phyloP scores from a whole-genome alignment of 2,888 invertebrate genomes.

The Caenorhabditis doughertyi region DNA sequence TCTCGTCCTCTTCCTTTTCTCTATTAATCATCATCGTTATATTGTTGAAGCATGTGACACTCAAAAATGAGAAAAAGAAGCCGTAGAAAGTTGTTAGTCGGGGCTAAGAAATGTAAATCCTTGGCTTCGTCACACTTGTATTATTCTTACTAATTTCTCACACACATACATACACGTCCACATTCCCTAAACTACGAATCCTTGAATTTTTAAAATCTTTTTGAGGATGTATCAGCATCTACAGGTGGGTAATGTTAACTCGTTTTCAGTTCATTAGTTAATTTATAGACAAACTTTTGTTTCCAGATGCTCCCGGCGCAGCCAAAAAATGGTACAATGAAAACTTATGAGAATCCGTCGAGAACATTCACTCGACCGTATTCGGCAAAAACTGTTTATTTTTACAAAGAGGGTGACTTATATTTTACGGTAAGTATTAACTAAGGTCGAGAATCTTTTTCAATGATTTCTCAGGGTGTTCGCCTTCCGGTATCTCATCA shows the following conservation, averaged over 20 bases:
- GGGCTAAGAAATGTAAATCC: constrained; percentile 9
- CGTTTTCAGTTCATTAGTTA: background rate
- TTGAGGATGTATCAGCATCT: constrained; percentile 18
- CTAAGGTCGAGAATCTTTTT: background rate
- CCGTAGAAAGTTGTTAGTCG: constrained; percentile 27
- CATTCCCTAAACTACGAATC: constrained; percentile 9
- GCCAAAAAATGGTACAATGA: constrained; percentile 50
- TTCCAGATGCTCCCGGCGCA: constrained; percentile 28
- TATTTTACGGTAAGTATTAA: constrained; percentile 77
- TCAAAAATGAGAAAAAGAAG: constrained; percentile 10
- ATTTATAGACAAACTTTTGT: background rate
- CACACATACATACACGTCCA: background rate
- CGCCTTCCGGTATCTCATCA: constrained; percentile 81
- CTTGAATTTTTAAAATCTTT: background rate
- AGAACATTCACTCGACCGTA: constrained; percentile 79
- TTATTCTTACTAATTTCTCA: constrained; percentile 18
- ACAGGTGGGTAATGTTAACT: no score
- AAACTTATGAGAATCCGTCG: constrained; percentile 46
- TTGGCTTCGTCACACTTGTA: constrained; percentile 35
- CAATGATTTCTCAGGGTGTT: constrained; percentile 76
- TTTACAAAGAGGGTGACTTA: constrained; percentile 82
- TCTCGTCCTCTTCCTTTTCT: background rate
- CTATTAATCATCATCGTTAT: constrained; percentile 20
- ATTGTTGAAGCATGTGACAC: constrained; percentile 23
- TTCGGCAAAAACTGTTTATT: constrained; percentile 82